A percentile compares a stretch with the other conserved stretches of the same genome.
Conservation (phyloP, 2,797 vertebrate genomes). For the Lepus oiostolus region DNA sequence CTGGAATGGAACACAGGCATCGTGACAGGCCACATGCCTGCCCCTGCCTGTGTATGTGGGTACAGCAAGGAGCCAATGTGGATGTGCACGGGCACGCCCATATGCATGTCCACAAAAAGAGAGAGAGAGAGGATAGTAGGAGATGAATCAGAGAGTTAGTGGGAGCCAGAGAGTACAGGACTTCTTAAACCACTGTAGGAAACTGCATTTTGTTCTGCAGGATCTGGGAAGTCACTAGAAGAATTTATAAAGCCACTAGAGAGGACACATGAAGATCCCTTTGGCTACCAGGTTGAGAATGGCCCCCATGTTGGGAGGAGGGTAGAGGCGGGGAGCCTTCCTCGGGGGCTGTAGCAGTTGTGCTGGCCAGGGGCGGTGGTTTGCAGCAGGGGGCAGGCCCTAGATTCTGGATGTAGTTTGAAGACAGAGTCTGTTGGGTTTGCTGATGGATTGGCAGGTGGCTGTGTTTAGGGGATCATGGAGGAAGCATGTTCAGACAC, state of each 20-base stretch:
- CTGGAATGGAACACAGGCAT: no score
- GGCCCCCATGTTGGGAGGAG: not conserved
- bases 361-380: not conserved
- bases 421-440: not conserved
- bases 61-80: not conserved
- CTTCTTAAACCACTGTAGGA: not conserved
- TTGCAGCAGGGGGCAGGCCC: not conserved
- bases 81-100: not conserved
- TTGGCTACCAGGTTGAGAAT: not conserved
- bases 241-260: constrained; percentile 4
- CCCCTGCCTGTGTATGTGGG: not conserved
- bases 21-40: no score
- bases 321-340: not conserved
- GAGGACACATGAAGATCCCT: not conserved
- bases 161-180: not conserved
- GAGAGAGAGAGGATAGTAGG: no score
- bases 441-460: not conserved
- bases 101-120: no score
- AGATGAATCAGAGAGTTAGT: not conserved
- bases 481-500: no score
- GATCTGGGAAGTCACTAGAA: not conserved
- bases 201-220: not conserved
- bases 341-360: not conserved
- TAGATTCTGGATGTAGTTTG: not conserved
- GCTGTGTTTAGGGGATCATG: not conserved